phyloP scores from a whole-genome alignment of 2,888 invertebrate genomes.

The Agapostemon virescens region DNA sequence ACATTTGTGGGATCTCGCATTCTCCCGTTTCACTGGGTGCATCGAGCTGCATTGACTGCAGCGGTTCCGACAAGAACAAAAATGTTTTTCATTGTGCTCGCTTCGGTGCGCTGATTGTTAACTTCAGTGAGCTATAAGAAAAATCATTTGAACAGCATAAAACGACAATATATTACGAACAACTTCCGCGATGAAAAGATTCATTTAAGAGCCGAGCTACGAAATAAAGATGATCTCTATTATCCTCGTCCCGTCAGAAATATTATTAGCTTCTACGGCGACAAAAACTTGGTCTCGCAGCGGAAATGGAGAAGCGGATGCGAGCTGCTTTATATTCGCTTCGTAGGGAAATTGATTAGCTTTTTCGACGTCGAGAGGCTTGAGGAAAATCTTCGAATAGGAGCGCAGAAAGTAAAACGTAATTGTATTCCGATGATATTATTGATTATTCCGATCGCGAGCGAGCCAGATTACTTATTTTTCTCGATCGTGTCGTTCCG shows the following conservation, averaged over 20 bases:
- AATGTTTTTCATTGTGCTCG: no score
- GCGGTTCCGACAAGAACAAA: no score
- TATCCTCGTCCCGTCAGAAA: neutral
- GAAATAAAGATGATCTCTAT: neutral
- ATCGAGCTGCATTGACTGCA: slow-evolving; percentile 5
- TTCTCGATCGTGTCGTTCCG: neutral
- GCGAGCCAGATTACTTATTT: slow-evolving; percentile 1
- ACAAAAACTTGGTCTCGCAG: neutral
- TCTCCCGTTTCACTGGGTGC: neutral
- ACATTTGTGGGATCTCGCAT: neutral
- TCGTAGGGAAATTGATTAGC: neutral
- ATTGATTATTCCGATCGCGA: neutral
- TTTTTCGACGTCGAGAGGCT: neutral
- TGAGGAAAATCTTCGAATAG: neutral
- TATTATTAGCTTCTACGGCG: neutral
- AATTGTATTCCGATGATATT: neutral
- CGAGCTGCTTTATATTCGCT: neutral
- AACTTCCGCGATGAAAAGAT: neutral
- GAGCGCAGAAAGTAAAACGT: neutral
- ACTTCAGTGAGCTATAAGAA: no score
- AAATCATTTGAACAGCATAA: no score
- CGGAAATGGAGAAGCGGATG: neutral
- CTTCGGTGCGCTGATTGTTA: no score
- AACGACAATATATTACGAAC: neutral
- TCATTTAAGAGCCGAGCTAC: neutral